Evolutionary conservation across 2,888 invertebrate species (phyloP).

Genomic region (Drosophila testacea): DNA sequence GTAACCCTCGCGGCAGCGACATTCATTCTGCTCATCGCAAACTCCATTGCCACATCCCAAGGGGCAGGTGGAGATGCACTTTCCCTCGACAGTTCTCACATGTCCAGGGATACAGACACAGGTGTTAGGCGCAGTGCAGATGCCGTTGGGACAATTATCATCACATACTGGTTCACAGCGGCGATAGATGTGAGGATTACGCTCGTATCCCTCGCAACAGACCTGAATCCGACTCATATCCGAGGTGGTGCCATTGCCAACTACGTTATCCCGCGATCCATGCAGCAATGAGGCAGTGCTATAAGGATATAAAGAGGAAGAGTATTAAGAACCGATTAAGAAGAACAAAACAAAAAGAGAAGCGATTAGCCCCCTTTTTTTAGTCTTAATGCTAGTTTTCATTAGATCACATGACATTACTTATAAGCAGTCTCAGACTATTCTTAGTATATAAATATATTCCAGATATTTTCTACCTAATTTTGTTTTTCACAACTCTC

Average conservation of each 20-base stretch:
- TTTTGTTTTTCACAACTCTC: too few species aligned
- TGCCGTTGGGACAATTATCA: slow-evolving; percentile 86
- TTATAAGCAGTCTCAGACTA: too few species aligned
- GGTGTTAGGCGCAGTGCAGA: slow-evolving; percentile 86
- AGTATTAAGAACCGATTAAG: not conserved
- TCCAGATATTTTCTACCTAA: too few species aligned
- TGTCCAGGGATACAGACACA: slow-evolving; percentile 86
- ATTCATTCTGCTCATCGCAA: slow-evolving; percentile 80
- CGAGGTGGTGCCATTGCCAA: slow-evolving; percentile 86
- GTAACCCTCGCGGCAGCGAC: slow-evolving; percentile 82
- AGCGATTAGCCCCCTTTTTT: too few species aligned
- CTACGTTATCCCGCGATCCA: slow-evolving; percentile 62
- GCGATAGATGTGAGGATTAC: slow-evolving; percentile 84
- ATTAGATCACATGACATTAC: too few species aligned
- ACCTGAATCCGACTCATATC: slow-evolving; percentile 88
- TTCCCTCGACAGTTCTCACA: slow-evolving; percentile 74
- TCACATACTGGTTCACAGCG: slow-evolving; percentile 85
- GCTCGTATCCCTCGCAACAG: slow-evolving; percentile 89
- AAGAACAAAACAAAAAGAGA: too few species aligned
- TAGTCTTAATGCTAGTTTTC: too few species aligned
- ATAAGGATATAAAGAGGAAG: not conserved
- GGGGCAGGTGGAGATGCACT: slow-evolving; percentile 89
- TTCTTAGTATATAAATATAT: too few species aligned
- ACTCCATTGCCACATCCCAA: slow-evolving; percentile 88
- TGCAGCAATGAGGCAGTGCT: slow-evolving; percentile 82